Percentiles rank a stretch among this genome's conserved stretches.
These are phyloP conservation scores for Pyrgus malvae DNA, from an alignment of 2,888 invertebrate genomes.

Conservation along the genomic window DNA sequence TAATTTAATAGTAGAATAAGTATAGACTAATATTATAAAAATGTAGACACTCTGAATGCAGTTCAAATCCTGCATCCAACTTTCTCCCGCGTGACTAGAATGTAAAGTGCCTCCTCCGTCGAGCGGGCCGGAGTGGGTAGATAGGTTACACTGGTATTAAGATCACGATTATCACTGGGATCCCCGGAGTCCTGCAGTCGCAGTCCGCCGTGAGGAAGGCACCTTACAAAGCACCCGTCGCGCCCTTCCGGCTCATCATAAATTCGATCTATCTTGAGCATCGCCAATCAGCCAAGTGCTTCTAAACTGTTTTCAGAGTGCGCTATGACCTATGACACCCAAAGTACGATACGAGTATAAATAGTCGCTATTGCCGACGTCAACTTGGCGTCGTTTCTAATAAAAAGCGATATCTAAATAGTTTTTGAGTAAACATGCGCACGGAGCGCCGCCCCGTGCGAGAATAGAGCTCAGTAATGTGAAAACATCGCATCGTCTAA, in stretches of 20 bases:
- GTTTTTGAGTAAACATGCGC: conserved; percentile 30
- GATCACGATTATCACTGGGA: conserved; percentile 1
- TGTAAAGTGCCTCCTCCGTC: conserved; percentile 33
- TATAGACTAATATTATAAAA: conserved; percentile 40
- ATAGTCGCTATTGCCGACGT: conserved; percentile 28
- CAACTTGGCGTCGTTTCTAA: conserved; percentile 29
- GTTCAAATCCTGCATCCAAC: conserved; percentile 37
- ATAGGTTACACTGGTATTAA: conserved; percentile 3
- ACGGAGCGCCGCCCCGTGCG: conserved; percentile 14
- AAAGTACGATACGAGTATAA: conserved; percentile 34
- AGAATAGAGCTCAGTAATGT: conserved; percentile 24
- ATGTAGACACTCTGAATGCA: conserved; percentile 49
- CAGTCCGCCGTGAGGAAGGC: too few species aligned
- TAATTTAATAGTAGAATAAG: conserved; percentile 35
- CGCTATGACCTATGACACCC: conserved; percentile 36
- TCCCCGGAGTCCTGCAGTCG: too few species aligned
- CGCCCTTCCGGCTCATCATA: conserved; percentile 34
- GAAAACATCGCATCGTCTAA: conserved; percentile 36
- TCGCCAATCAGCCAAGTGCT: conserved; percentile 22
- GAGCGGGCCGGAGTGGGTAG: neutral
- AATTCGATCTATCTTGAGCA: conserved; percentile 45
- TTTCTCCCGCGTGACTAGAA: conserved; percentile 38
- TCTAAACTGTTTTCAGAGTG: conserved; percentile 47
- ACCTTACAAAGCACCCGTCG: conserved; percentile 36
- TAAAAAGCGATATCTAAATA: conserved; percentile 38